Percentiles rank a stretch among this genome's conserved stretches.
phyloP scores from a whole-genome alignment of 2,888 invertebrate species.

The Teinopalpus imperialis region DNA sequence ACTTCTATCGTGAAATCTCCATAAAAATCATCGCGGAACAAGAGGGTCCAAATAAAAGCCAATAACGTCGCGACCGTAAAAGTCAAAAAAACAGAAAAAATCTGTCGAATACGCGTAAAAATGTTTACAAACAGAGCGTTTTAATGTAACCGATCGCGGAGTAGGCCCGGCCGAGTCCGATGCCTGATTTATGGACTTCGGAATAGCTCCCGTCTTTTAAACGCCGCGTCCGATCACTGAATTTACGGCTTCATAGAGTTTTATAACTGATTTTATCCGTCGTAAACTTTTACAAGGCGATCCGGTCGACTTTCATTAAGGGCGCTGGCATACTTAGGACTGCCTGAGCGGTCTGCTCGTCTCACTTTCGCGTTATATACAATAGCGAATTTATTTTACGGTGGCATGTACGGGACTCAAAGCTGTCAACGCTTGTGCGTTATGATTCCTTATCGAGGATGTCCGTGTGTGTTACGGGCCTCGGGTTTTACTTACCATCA shows the following conservation, averaged over 20 bases:
- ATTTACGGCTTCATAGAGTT: slow-evolving; percentile 73
- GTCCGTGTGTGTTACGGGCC: too few relatives aligned
- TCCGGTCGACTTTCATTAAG: slow-evolving; percentile 62
- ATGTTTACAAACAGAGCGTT: slow-evolving; percentile 72
- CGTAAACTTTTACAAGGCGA: slow-evolving; percentile 73
- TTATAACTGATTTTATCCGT: slow-evolving; percentile 79
- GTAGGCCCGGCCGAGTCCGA: slow-evolving; percentile 59
- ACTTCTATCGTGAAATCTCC: too few relatives aligned
- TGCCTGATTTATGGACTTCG: slow-evolving; percentile 69
- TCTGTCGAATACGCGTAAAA: slow-evolving; percentile 61
- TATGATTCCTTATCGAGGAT: too few relatives aligned
- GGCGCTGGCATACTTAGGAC: slow-evolving; percentile 30
- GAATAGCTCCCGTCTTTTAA: slow-evolving; percentile 71
- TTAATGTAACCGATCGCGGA: slow-evolving; percentile 70
- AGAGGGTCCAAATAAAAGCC: slow-evolving; percentile 33
- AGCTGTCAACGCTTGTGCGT: too few relatives aligned
- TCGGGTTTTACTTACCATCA: too few relatives aligned
- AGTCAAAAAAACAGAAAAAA: slow-evolving; percentile 42
- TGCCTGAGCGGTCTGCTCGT: background rate
- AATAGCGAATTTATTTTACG: too few relatives aligned
- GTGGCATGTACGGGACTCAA: too few relatives aligned
- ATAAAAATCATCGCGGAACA: slow-evolving; percentile 27
- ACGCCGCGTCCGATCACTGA: slow-evolving; percentile 50
- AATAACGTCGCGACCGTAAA: slow-evolving; percentile 39
- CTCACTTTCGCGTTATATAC: too few relatives aligned